Evolutionary conservation across 2,113 vertebrate genomes (phyloP), one percentile per base, ranked within the genome.

Genomic region (Heteronetta atricapilla): DNA sequence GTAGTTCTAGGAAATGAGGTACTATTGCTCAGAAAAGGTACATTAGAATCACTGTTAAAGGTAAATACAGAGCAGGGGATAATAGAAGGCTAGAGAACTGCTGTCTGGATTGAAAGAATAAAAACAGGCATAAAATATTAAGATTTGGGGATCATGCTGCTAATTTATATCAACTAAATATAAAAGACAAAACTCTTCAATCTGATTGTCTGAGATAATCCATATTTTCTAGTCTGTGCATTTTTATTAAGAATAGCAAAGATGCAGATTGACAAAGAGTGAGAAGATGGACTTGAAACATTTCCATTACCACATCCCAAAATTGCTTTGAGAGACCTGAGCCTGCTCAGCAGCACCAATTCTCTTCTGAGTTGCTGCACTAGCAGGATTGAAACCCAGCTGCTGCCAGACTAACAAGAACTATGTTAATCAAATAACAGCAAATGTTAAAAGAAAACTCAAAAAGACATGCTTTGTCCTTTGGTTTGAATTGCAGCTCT

Each of bases 351-450:
- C 86, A 83, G 13, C 50, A 93, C 14, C 28, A 48, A 82, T 93
- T 95, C 18, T 74, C 84, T 90, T 85, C 59, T 52, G 42, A 93
- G 48, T 14, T 88, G 59, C 82, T 55, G 52, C 68, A 84, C 13
- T 75, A 86, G 68, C 17, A 68, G 64, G 75, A 79, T 77, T 23
- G 33, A 93, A 91, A 29, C 55, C 34, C 80, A 94, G 76, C 63
- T 90, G 64, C 42, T 74, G 13, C 60, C 60, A 62, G 55, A 18
- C 59, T 87, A 93, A 87, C 89, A 77, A 85, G 86, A 85, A 31
- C 34, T 74, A 16, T 60, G 48, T 82, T 92, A 94, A 93, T 89
- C 48, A 89, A 93, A 82, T 86, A 79, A 62, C 26, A 86, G 52
- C 72, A 81, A 88, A 79, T 12, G 31, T 80, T 89, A 83, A 86